Conservation (phyloP, 2,797 vertebrate species). For the Pachyuromys duprasi region DNA sequence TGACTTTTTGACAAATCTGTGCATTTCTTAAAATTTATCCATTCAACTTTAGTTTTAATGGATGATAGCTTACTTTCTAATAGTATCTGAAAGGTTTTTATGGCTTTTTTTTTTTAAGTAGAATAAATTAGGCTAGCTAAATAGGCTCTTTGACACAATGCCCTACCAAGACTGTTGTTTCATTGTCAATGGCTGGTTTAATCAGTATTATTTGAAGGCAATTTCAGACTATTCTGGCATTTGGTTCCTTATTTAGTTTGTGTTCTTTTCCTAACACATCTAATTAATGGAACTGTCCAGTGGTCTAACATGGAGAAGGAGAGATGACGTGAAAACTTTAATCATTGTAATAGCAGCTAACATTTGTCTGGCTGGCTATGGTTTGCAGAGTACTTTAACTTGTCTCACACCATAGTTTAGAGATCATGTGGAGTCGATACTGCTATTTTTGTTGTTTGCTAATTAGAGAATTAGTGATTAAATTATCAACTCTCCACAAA, state of each 20-base stretch:
- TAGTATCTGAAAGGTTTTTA: conserved; percentile 70
- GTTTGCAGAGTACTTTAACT: conserved; percentile 34
- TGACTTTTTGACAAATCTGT: conserved; percentile 84
- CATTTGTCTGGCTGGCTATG: background rate
- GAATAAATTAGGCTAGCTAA: conserved; percentile 54
- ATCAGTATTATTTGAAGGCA: conserved; percentile 66
- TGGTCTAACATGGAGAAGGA: conserved; percentile 54
- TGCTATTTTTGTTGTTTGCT: background rate
- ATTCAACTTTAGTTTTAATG: conserved; percentile 79
- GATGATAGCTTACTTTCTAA: conserved; percentile 76
- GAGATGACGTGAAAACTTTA: conserved; percentile 48
- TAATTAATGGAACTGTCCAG: conserved; percentile 64
- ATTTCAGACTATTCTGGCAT: background rate
- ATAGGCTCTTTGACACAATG: conserved; percentile 68
- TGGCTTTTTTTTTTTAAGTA: conserved; percentile 19
- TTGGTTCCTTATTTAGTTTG: conserved; percentile 64
- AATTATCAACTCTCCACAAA: background rate
- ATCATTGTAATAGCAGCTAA: conserved; percentile 30
- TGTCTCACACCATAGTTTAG: background rate
- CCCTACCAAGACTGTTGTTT: conserved; percentile 42
- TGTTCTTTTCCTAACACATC: conserved; percentile 59
- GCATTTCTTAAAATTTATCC: conserved; percentile 83
- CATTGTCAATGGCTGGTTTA: conserved; percentile 62
- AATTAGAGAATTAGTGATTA: conserved; percentile 31
- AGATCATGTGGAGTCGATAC: background rate